Conservation (phyloP, 1,140 invertebrate species). For the Nymphalis io region DNA sequence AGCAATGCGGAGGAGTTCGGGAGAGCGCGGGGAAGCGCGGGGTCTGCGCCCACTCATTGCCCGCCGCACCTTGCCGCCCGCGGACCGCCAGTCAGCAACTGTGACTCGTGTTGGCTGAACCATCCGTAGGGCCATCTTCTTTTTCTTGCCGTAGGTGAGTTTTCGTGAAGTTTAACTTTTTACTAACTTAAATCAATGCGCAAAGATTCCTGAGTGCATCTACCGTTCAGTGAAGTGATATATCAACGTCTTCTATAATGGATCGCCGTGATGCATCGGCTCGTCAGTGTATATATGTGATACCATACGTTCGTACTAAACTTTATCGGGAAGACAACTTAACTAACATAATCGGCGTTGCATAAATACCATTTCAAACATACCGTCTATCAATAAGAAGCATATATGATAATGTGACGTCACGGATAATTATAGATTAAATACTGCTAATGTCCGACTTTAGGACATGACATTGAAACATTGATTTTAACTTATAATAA, state of each 20-base stretch:
- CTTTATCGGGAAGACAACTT: conserved; percentile 5
- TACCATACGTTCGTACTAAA: conserved; percentile 27
- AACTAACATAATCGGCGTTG: background rate
- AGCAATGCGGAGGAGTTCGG: conserved; percentile 33
- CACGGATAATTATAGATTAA: conserved; percentile 12
- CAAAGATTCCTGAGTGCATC: conserved; percentile 49
- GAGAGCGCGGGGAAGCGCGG: conserved; percentile 37
- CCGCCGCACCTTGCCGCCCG: conserved; percentile 74
- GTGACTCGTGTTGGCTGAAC: conserved; percentile 80
- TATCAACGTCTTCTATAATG: conserved; percentile 42
- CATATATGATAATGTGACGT: conserved; percentile 8
- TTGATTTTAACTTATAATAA: background rate
- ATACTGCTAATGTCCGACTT: background rate
- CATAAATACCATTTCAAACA: conserved; percentile 10
- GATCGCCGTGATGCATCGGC: conserved; percentile 48
- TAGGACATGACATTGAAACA: conserved; percentile 23
- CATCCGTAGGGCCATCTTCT: conserved; percentile 76
- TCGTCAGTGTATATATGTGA: conserved; percentile 27
- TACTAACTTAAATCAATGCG: conserved; percentile 50
- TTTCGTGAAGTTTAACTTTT: conserved; percentile 49
- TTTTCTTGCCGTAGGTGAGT: conserved; percentile 79
- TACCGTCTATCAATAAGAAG: conserved; percentile 1
- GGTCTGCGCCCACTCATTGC: conserved; percentile 64
- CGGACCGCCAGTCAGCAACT: conserved; percentile 76
- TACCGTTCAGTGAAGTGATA: conserved; percentile 66